Conservation (phyloP, 2,113 vertebrate species). For the Axis porcinus region DNA sequence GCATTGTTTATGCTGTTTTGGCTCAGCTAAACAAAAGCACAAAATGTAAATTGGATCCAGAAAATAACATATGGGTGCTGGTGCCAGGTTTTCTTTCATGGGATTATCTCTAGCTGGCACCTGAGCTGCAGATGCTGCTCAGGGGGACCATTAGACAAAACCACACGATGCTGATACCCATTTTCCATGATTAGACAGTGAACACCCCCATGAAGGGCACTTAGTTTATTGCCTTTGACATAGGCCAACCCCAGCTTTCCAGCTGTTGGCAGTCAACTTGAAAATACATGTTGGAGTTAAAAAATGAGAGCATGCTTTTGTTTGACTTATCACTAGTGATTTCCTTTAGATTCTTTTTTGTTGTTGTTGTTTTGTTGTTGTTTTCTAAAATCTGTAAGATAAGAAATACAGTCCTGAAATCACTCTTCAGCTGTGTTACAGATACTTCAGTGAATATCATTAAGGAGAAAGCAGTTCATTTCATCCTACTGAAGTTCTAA, state of each 20-base stretch:
- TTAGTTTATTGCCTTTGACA: constrained; percentile 21
- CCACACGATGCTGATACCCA: neutral
- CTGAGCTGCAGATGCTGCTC: neutral
- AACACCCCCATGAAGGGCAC: neutral
- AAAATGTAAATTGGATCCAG: constrained; percentile 68
- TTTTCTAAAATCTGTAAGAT: neutral
- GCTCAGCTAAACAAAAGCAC: constrained; percentile 61
- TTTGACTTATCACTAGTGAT: neutral
- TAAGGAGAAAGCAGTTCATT: neutral
- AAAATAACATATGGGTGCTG: constrained; percentile 1
- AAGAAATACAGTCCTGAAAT: constrained; percentile 2
- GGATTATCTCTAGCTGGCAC: constrained; percentile 63
- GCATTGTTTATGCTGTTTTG: constrained; percentile 66
- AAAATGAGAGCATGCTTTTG: neutral
- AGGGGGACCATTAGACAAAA: constrained; percentile 44
- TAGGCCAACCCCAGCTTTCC: neutral
- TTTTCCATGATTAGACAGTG: neutral
- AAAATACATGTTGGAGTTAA: constrained; percentile 17
- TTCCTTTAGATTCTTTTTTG: constrained; percentile 29
- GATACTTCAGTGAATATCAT: neutral
- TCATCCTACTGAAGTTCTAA: constrained; percentile 6
- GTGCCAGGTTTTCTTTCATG: constrained; percentile 62
- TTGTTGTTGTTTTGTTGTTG: neutral
- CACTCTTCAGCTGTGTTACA: neutral
- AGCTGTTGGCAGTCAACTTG: constrained; percentile 9